Percentiles rank a stretch among this genome's conserved stretches.
Conservation (phyloP, 2,888 invertebrate species). For the Celastrina argiolus region DNA sequence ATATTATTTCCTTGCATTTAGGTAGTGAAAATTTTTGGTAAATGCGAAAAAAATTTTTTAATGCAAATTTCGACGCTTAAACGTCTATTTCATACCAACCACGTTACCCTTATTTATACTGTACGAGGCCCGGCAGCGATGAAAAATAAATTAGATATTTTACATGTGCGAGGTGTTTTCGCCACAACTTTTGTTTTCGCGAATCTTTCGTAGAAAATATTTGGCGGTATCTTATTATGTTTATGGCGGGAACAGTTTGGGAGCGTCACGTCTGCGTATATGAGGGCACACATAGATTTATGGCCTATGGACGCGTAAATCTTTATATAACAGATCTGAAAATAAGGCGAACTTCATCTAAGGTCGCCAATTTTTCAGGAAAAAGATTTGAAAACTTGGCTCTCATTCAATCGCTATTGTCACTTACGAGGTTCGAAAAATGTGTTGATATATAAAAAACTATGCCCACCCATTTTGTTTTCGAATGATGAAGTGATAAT, state of each 20-base stretch:
- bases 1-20: too few relatives aligned
- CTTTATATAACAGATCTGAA: neutral
- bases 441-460: too few relatives aligned
- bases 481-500: too few relatives aligned
- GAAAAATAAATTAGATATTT: conserved; percentile 4
- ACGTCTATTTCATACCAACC: neutral
- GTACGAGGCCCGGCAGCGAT: neutral
- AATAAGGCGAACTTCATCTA: neutral
- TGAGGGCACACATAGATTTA: neutral
- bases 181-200: neutral
- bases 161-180: neutral
- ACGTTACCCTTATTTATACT: neutral
- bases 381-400: neutral
- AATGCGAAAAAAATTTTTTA: too few relatives aligned
- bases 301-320: neutral
- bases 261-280: neutral
- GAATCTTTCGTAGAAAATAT: neutral
- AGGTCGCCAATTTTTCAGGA: neutral
- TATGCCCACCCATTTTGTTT: too few relatives aligned
- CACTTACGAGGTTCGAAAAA: too few relatives aligned
- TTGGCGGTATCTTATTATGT: neutral
- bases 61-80: neutral
- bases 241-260: neutral
- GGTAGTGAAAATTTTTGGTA: too few relatives aligned
- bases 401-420: too few relatives aligned